Base-by-base conservation (phyloP, 1,140 invertebrate species). In the Drosophila ambigua region DNA sequence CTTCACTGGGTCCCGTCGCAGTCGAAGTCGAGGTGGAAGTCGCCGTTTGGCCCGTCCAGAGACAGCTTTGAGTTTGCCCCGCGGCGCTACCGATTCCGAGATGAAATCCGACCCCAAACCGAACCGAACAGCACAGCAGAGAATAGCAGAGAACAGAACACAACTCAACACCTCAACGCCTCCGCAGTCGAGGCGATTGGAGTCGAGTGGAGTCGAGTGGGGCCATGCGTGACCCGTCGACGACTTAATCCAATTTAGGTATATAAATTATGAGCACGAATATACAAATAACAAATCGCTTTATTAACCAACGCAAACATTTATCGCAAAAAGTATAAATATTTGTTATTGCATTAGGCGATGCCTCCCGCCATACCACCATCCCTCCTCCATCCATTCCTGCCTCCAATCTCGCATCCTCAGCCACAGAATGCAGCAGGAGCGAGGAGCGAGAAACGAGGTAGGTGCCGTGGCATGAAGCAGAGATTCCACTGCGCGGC, bases 321-420 rank as follows among this genome's bases (percentile, higher is more conserved):
- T 88, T 88, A 88, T 88, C 83, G 84, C 83, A 79, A 89, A 88
- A 83, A 88, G 83, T 88, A 88, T 88, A 88, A 88, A 88, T 88
- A 88, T 88, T 88, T 88, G 83, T 88, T 88, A 88, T 88, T 88
- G 83, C 83, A 83, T 88, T 83, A 88, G 76, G 79, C 75, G 15
- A 58, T 69, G 15, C 64, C 4, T 28, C 24, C 6, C 26, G 13
- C 15, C 11, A 28, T 13, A 1, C 7, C 26, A 6, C 15, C n/a
- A 4, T 15, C 16, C n/a, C 50, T 20, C 16, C 16, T 11, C 7
- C 7, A 8, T 23, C 15, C 16, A 31, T 58, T n/a, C 26, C 26
- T 9, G n/a, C 24, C 11, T 13, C 20, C 28, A 13, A 39, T 31
- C 41, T 9, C 44, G 24, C 24, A 48, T 13, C 39, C n/a, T 7